Evolutionary conservation across 2,797 vertebrate species (phyloP).

Genomic region (Pempheris klunzingeri): DNA sequence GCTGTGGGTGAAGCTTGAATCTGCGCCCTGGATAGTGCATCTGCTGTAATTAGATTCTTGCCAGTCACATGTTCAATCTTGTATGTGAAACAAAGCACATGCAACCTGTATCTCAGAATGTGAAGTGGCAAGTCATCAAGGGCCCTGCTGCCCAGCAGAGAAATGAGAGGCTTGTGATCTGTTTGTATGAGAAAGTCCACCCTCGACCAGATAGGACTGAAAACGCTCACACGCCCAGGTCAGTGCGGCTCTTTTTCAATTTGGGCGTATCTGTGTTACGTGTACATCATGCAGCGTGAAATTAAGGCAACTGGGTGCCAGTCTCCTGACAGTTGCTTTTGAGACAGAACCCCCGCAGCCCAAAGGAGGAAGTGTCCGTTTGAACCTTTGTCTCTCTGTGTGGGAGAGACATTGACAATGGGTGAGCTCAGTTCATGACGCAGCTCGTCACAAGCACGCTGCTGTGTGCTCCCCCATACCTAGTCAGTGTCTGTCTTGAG

Average conservation of each 20-base stretch:
- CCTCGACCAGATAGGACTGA: neutral
- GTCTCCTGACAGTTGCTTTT: neutral
- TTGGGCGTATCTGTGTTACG: neutral
- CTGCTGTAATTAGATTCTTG: slow-evolving; percentile 5
- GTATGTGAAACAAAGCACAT: slow-evolving; percentile 20
- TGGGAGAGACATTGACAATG: neutral
- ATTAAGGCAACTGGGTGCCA: slow-evolving; percentile 5
- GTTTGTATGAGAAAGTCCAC: slow-evolving; percentile 13
- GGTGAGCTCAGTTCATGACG: neutral
- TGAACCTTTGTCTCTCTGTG: slow-evolving; percentile 1
- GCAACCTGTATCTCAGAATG: slow-evolving; percentile 12
- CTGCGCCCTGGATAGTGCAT: slow-evolving; percentile 2
- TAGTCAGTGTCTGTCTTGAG: neutral
- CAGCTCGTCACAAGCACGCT: neutral
- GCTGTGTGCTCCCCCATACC: neutral
- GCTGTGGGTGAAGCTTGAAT: neutral
- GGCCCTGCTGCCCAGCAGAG: neutral
- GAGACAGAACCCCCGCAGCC: neutral
- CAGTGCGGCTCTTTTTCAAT: neutral
- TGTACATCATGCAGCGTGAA: neutral
- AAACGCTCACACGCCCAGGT: neutral
- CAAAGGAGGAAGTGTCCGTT: slow-evolving; percentile 4
- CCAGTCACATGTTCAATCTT: slow-evolving; percentile 25
- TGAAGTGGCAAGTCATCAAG: slow-evolving; percentile 18
- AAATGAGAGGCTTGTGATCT: slow-evolving; percentile 11